A percentile compares a stretch with the other conserved stretches of the same genome.
Conservation (phyloP, 2,113 vertebrate species). For the Tragulus kanchil region DNA sequence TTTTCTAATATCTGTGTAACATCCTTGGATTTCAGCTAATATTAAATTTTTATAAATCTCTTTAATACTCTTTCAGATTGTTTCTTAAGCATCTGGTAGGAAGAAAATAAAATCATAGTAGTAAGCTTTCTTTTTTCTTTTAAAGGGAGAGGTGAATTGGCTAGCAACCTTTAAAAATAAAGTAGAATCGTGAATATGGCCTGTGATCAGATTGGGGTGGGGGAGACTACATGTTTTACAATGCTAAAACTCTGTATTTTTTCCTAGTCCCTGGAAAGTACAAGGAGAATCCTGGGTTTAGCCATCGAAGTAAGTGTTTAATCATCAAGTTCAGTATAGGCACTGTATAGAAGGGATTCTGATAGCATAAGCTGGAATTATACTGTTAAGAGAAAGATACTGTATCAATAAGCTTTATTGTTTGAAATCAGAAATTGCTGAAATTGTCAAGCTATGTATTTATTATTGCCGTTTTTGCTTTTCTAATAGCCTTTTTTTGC, state of each 20-base stretch:
- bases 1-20: slow-evolving; percentile 29
- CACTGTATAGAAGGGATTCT: slow-evolving; percentile 11
- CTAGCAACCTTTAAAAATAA: slow-evolving; percentile 13
- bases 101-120: slow-evolving; percentile 53
- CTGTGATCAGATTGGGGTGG: neutral
- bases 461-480: too few relatives aligned
- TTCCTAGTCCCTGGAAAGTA: slow-evolving; percentile 97
- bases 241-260: slow-evolving; percentile 54
- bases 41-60: slow-evolving; percentile 27
- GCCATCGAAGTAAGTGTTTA: slow-evolving; percentile 93
- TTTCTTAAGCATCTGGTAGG: slow-evolving; percentile 8
- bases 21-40: slow-evolving; percentile 16
- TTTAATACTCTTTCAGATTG: slow-evolving; percentile 19
- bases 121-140: slow-evolving; percentile 37
- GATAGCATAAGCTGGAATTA: slow-evolving; percentile 25
- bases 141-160: neutral
- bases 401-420: slow-evolving; percentile 8
- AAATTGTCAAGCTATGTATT: slow-evolving; percentile 7
- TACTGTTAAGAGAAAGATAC: neutral
- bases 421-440: slow-evolving; percentile 49
- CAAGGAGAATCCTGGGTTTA: slow-evolving; percentile 95
- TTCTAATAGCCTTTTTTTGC: neutral
- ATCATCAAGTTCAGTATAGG: slow-evolving; percentile 5
- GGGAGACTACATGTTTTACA: neutral
- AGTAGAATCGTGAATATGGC: slow-evolving; percentile 40